Evolutionary conservation across 2,888 invertebrate genomes (phyloP), one percentile per base, ranked within the genome.

Genomic region (Melanostoma mellinum): DNA sequence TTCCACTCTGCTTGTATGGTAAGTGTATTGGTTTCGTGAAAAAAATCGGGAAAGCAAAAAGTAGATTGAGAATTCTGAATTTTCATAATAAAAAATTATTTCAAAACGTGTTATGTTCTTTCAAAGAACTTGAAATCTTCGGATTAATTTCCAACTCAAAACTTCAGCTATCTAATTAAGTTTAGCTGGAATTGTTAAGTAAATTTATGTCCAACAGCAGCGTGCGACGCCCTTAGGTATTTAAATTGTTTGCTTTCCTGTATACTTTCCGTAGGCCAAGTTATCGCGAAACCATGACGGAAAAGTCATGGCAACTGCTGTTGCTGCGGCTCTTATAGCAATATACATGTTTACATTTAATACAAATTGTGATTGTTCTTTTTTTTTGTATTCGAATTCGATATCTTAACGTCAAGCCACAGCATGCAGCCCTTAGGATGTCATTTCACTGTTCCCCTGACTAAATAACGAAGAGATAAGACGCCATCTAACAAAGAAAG

Each of bases 391-490:
- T 44, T 42, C 56, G 33, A 72, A 6, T 38, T 38, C 76, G 30
- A 75, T 48, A 52, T 75, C 55, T 63, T 61, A 50, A 50, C 50
- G 9, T 50, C 38, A 63, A 63, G 4, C 36, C 38, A 35, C 38
- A 35, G 44, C 50, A 78, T 78, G 74, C 68, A 73, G 68, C 56
- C 68, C 69, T 69, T 10, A 32, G 74, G 58, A 68, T 84, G 65
- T 74, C 74, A 78, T 73, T 84, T 71, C 48, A 78, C 55, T 82
- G 78, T 77, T 73, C 71, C 67, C 61, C 56, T 68, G 61, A 69
- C 68, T 78, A 52, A 69, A 60, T 30, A 10, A 56, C 36, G 63
- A 50, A 67, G 40, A 20, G 58, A 60, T 65, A 71, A 71, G 50
- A 8, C 9, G 44, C 38, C 56, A 63, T 20, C 8, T 55, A 32